phyloP scores from a whole-genome alignment of 2,888 invertebrate species.

The Apomyelois bistriatella region DNA sequence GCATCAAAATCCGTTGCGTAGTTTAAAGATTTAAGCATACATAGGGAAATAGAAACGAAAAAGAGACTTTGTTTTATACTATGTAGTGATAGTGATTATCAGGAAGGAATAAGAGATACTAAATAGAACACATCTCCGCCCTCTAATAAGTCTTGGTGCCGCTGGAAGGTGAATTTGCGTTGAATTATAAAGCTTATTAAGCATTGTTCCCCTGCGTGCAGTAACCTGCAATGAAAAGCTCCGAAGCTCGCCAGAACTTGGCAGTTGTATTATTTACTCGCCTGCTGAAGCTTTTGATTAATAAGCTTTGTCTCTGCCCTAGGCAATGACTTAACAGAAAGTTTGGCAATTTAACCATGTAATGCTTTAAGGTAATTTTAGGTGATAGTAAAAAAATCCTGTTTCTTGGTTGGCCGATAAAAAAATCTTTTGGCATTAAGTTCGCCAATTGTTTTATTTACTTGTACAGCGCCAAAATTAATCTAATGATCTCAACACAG shows the following conservation, averaged over 20 bases:
- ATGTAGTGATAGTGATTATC: no score
- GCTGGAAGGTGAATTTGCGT: constrained; percentile 51
- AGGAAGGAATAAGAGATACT: background rate
- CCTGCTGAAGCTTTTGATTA: constrained; percentile 41
- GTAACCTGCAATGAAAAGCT: constrained; percentile 64
- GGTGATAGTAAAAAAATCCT: no score
- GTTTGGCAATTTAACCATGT: background rate
- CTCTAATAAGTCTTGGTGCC: constrained; percentile 62
- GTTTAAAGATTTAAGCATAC: no score
- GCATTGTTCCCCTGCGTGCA: constrained; percentile 67
- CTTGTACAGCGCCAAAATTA: no score
- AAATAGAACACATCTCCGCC: constrained; percentile 21
- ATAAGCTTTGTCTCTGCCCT: constrained; percentile 21
- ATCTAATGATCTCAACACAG: no score
- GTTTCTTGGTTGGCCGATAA: no score
- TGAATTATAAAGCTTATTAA: constrained; percentile 76
- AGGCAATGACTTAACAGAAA: background rate
- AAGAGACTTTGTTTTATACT: no score
- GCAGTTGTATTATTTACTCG: constrained; percentile 47
- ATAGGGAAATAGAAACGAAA: no score
- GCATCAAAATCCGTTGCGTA: no score
- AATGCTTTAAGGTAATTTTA: no score
- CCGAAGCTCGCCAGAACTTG: constrained; percentile 19
- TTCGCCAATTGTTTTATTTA: no score
- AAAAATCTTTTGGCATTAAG: no score